A percentile compares a stretch with the other conserved stretches of the same genome.
Conservation (phyloP, 2,797 vertebrate species). For the Lateolabrax maculatus region DNA sequence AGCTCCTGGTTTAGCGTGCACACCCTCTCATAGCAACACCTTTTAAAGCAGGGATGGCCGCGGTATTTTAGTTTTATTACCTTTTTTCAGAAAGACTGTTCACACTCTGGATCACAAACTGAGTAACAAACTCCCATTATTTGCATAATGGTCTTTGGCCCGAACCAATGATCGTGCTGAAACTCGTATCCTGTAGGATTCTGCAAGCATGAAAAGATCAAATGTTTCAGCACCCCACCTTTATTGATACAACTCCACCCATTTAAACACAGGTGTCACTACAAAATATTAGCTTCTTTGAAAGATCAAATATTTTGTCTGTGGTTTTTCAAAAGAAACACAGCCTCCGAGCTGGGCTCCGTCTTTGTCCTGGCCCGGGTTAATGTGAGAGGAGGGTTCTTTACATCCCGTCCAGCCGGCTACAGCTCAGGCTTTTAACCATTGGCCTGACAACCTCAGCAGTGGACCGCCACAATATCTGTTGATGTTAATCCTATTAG, state of each 20-base stretch:
- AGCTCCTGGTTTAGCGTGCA: conserved; percentile 65
- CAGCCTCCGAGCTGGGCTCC: conserved; percentile 53
- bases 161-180: conserved; percentile 59
- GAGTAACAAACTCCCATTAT: conserved; percentile 50
- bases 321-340: conserved; percentile 73
- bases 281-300: conserved; percentile 77
- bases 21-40: conserved; percentile 77
- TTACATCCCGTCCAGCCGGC: conserved; percentile 75
- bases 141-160: conserved; percentile 57
- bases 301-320: conserved; percentile 81
- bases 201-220: conserved; percentile 71
- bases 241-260: conserved; percentile 81
- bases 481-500: conserved; percentile 92
- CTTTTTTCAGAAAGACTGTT: conserved; percentile 43
- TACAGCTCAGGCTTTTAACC: conserved; percentile 84
- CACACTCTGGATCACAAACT: conserved; percentile 46
- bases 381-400: conserved; percentile 70
- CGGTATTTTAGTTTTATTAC: conserved; percentile 70
- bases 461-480: conserved; percentile 89
- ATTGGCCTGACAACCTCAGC: conserved; percentile 85
- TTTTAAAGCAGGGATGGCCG: conserved; percentile 69
- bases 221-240: conserved; percentile 73
- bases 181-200: conserved; percentile 67
- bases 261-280: conserved; percentile 83
- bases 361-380: conserved; percentile 66